phyloP scores from a whole-genome alignment of 2,113 vertebrate species.

The Notothenia rossii region DNA sequence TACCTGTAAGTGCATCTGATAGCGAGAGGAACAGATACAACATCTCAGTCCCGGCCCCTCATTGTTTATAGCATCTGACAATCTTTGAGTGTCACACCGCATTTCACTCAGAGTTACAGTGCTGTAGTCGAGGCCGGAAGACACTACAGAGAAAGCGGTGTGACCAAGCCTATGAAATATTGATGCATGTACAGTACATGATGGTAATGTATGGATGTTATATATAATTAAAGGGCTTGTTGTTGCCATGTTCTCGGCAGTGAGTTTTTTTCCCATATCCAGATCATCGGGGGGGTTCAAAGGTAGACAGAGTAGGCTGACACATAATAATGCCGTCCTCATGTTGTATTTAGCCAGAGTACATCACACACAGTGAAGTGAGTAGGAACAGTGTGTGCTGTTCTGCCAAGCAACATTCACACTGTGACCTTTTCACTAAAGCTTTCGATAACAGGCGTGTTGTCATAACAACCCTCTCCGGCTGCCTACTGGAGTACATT shows the following conservation, averaged over 20 bases:
- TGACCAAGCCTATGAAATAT: slow-evolving; percentile 17
- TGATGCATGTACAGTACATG: background rate
- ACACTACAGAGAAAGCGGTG: background rate
- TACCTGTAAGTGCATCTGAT: slow-evolving; percentile 45
- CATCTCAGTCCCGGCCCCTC: slow-evolving; percentile 30
- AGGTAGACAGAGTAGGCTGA: background rate
- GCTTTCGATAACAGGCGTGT: slow-evolving; percentile 18
- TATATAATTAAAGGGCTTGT: slow-evolving; percentile 8
- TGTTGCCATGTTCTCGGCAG: background rate
- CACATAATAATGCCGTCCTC: slow-evolving; percentile 16
- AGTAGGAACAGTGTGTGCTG: slow-evolving; percentile 20
- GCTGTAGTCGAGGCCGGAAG: background rate
- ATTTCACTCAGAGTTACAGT: slow-evolving; percentile 23
- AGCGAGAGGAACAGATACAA: slow-evolving; percentile 38
- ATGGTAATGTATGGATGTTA: background rate
- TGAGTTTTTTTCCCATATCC: background rate
- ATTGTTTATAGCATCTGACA: slow-evolving; percentile 37
- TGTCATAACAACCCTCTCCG: slow-evolving; percentile 34
- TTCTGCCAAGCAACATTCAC: slow-evolving; percentile 25
- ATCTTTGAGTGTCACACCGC: slow-evolving; percentile 17
- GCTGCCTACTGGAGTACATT: background rate
- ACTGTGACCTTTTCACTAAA: slow-evolving; percentile 28
- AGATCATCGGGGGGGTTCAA: background rate
- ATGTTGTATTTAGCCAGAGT: slow-evolving; percentile 3
- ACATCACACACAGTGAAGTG: slow-evolving; percentile 11